A percentile compares a stretch with the other conserved stretches of the same genome.
Conservation (phyloP, 2,888 invertebrate species). For the Ormyrus rosae region DNA sequence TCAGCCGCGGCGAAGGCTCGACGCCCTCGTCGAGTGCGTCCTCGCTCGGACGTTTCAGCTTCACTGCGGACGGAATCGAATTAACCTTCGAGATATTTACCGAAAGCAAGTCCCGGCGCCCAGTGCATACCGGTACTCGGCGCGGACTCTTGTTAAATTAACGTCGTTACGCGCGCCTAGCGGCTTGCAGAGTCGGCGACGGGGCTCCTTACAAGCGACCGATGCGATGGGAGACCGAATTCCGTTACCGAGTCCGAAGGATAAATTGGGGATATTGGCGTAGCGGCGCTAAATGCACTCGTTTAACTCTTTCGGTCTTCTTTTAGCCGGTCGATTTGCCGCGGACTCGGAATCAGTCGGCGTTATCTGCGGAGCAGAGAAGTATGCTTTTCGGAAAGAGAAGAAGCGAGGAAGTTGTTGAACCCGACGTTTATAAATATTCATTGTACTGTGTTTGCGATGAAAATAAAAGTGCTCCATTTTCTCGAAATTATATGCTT, state of each 20-base stretch:
- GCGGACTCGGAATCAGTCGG: too few species aligned
- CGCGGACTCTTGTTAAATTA: slow-evolving; percentile 33
- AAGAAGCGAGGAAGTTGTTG: too few species aligned
- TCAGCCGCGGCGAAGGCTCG: neutral
- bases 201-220: slow-evolving; percentile 4
- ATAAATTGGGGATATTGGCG: slow-evolving; percentile 21
- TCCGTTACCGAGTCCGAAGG: slow-evolving; percentile 11
- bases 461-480: too few species aligned
- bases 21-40: slow-evolving; percentile 65
- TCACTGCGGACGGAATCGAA: slow-evolving; percentile 59
- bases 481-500: too few species aligned
- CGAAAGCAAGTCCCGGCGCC: slow-evolving; percentile 56
- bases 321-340: too few species aligned
- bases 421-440: too few species aligned
- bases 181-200: neutral
- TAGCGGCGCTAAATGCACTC: slow-evolving; percentile 14
- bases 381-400: too few species aligned
- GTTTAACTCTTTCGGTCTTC: neutral
- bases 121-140: neutral
- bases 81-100: slow-evolving; percentile 63
- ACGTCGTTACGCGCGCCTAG: slow-evolving; percentile 29
- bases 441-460: too few species aligned
- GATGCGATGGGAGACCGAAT: neutral
- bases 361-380: too few species aligned
- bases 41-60: slow-evolving; percentile 26